Conservation (phyloP, 2,888 invertebrate species). For the Aethes cnicana region DNA sequence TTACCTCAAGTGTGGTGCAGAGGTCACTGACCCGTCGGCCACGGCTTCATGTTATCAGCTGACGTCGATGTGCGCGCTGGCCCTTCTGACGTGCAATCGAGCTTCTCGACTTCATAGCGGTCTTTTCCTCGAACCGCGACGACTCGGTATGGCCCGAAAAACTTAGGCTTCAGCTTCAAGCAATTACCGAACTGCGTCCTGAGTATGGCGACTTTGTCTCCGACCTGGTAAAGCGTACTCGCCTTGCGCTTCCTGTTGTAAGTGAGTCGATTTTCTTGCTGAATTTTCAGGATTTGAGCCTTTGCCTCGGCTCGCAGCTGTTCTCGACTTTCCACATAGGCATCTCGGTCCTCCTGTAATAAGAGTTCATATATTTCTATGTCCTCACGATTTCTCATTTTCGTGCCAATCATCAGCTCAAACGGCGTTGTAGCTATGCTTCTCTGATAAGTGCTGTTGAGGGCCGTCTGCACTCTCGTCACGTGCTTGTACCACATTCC, state of each 20-base stretch:
- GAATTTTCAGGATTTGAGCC: not conserved
- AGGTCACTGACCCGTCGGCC: too few relatives aligned
- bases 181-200: not conserved
- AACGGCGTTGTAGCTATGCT: not conserved
- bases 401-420: not conserved
- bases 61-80: too few relatives aligned
- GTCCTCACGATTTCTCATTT: not conserved
- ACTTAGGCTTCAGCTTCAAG: not conserved
- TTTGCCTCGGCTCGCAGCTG: not conserved
- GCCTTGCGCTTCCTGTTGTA: not conserved
- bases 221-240: not conserved
- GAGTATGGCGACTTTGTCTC: not conserved
- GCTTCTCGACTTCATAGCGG: too few relatives aligned
- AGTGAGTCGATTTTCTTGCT: not conserved
- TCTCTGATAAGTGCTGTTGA: not conserved
- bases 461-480: slow-evolving; percentile 26
- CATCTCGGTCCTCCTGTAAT: not conserved
- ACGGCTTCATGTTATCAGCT: too few relatives aligned
- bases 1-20: too few relatives aligned
- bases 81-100: too few relatives aligned
- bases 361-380: not conserved
- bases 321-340: not conserved
- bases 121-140: not conserved
- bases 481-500: not conserved
- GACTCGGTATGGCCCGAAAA: not conserved